phyloP scores from a whole-genome alignment of 2,113 vertebrate genomes.

The Oophaga pumilio region DNA sequence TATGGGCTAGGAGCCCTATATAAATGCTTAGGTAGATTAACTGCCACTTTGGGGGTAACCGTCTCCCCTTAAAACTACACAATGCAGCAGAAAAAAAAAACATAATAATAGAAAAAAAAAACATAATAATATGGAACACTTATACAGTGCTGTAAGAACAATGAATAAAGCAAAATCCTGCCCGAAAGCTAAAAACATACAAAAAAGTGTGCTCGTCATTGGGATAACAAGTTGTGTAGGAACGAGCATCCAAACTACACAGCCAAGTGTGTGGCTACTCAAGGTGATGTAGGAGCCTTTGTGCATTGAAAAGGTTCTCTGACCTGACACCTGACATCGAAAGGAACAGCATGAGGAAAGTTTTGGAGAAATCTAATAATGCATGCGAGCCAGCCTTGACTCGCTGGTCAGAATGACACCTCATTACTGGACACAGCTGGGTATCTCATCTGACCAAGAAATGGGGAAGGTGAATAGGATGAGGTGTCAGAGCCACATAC shows the following conservation, averaged over 20 bases:
- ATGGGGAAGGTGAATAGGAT: slow-evolving; percentile 21
- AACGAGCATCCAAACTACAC: not conserved
- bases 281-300: not conserved
- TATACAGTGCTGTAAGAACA: too few relatives aligned
- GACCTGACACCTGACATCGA: not conserved
- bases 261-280: not conserved
- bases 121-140: too few relatives aligned
- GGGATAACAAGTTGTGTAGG: not conserved
- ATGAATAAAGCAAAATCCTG: not conserved
- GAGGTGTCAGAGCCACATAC: slow-evolving; percentile 14
- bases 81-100: too few relatives aligned
- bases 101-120: too few relatives aligned
- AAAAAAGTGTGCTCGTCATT: not conserved
- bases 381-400: not conserved
- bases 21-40: too few relatives aligned
- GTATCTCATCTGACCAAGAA: slow-evolving; percentile 32
- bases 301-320: not conserved
- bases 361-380: not conserved
- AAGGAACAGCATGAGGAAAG: not conserved
- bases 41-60: too few relatives aligned
- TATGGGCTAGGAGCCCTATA: too few relatives aligned
- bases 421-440: slow-evolving; percentile 40
- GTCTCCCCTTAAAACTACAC: too few relatives aligned
- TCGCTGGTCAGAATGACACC: slow-evolving; percentile 21
- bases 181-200: not conserved